Evolutionary conservation across 2,797 vertebrate species (phyloP), one percentile per base, ranked within the genome.

Genomic region (Propithecus deckenii): DNA sequence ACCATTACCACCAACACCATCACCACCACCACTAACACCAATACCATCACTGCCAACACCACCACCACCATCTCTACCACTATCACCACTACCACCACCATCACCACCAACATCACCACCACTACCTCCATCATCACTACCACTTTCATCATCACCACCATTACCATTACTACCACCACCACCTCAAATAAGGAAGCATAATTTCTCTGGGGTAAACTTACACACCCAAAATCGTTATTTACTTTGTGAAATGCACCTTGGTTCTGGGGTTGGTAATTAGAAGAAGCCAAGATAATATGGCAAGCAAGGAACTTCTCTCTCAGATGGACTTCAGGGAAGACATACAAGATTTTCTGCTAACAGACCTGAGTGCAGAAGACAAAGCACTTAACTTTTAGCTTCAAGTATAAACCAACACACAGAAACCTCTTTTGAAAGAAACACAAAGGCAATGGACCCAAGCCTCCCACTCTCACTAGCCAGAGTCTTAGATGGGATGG

Each of bases 371-470:
- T 43, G 7, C 46, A 75, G 30, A 85, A 86, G 63, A 86, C 9
- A 50, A 89, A 84, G 80, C 48, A 84, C n/a, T 67, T 69, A 46
- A 71, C 6, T 32, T 89, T 89, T 20, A 89, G 38, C 32, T 69
- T 76, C 9, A 25, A 8, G 8, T 17, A 50, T 57, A 83, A 85
- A 57, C 52, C 32, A 76, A 89, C 14, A 71, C 35, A 17, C 41
- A 72, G 86, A 92, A 67, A 59, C 22, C 13, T 69, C n/a, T 91
- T 85, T 69, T 61, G 41, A 91, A 96, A 94, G 80, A 90, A 48
- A 87, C 12, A 61, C 71, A 80, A 46, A 91, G 20, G n/a, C n/a
- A 46, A 25, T 32, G 23, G 18, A 30, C 85, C 41, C 35, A 85
- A 85, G 13, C 10, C 63, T 78, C 14, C 30, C 59, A 52, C 25